phyloP scores from a whole-genome alignment of 2,797 vertebrate species.

The Austrolebias charrua region DNA sequence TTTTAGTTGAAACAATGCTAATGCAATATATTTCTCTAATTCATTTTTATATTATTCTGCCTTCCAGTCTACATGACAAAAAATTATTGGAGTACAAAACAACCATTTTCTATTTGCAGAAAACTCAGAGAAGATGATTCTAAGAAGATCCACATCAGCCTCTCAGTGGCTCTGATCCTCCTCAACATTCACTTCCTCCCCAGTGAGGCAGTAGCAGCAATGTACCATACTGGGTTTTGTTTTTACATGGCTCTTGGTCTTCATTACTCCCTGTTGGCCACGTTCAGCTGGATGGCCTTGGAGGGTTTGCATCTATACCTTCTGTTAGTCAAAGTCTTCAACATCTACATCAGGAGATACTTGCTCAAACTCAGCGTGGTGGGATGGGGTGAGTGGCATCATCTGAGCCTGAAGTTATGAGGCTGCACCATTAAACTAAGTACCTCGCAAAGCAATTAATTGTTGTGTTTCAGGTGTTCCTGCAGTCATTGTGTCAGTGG shows the following conservation, averaged over 20 bases:
- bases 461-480: constrained; percentile 73
- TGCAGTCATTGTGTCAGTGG: constrained; percentile 56
- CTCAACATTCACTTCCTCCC: too few species aligned
- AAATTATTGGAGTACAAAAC: too few species aligned
- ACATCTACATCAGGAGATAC: constrained; percentile 80
- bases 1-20: too few species aligned
- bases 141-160: too few species aligned
- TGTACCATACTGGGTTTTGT: background rate
- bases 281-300: constrained; percentile 80
- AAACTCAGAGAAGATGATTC: too few species aligned
- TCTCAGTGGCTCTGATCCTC: too few species aligned
- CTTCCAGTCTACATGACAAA: too few species aligned
- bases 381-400: constrained; percentile 82
- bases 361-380: constrained; percentile 80
- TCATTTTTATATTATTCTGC: too few species aligned
- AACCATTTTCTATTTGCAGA: too few species aligned
- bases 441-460: too few species aligned
- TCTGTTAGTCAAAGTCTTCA: constrained; percentile 82
- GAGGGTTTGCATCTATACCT: constrained; percentile 87
- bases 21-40: too few species aligned
- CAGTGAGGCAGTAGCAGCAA: too few species aligned
- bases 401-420: background rate
- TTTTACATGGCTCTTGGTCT: constrained; percentile 42
- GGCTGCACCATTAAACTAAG: background rate
- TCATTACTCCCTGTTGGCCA: constrained; percentile 79